Conservation (phyloP, 2,797 vertebrate species). For the Emydoidea blandingii region DNA sequence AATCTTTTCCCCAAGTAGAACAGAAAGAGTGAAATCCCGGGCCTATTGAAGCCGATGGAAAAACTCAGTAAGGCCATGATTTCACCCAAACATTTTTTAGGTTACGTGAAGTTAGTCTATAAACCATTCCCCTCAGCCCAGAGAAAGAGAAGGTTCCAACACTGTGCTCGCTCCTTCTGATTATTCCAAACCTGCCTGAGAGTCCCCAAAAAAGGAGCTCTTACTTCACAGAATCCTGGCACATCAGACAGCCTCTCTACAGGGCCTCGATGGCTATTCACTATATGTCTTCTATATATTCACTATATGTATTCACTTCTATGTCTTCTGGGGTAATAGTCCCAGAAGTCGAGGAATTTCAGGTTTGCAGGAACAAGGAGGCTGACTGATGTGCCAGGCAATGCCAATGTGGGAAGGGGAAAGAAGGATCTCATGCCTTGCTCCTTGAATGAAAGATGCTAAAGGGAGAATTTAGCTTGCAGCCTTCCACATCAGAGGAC, state of each 20-base stretch:
- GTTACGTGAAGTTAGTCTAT: background rate
- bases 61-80: background rate
- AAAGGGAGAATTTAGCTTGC: background rate
- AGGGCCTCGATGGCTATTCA: accelerated
- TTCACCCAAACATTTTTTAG: accelerated
- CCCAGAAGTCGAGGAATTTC: background rate
- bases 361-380: accelerated
- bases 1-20: background rate
- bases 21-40: accelerated
- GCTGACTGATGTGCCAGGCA: accelerated
- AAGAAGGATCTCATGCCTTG: accelerated
- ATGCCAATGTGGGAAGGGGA: background rate
- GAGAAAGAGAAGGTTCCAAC: background rate
- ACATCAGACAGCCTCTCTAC: accelerated
- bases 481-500: accelerated
- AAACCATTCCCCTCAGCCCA: background rate
- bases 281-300: accelerated
- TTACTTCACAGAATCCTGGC: accelerated
- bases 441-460: accelerated
- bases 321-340: background rate
- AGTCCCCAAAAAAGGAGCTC: background rate
- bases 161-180: accelerated
- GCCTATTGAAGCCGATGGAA: background rate
- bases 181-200: accelerated
- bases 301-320: accelerated